Percentiles rank a stretch among this genome's conserved stretches.
Evolutionary conservation across 2,113 vertebrate species (phyloP).

Genomic region (Trachemys scripta): DNA sequence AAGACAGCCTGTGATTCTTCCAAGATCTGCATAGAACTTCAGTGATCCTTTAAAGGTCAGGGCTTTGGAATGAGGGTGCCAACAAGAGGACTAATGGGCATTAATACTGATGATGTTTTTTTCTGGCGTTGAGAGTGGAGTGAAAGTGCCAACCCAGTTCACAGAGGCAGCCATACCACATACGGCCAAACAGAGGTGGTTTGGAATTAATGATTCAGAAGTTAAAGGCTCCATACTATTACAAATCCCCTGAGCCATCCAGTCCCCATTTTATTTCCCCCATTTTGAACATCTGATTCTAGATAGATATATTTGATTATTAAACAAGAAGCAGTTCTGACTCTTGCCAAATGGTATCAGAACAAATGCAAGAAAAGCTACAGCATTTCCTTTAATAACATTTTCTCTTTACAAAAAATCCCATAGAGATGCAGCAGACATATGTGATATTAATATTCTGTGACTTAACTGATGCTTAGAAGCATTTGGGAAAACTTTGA

Average conservation of each 20-base stretch:
- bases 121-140: background rate
- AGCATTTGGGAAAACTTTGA: conserved; percentile 75
- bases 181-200: background rate
- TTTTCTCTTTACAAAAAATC: conserved; percentile 56
- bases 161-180: background rate
- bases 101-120: background rate
- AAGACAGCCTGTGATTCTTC: background rate
- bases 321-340: conserved; percentile 21
- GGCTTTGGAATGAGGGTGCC: background rate
- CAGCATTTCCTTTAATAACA: conserved; percentile 61
- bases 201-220: conserved; percentile 7
- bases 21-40: background rate
- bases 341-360: conserved; percentile 23
- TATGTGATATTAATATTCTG: conserved; percentile 67
- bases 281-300: background rate
- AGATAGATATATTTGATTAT: conserved; percentile 24
- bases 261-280: background rate
- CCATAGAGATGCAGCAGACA: conserved; percentile 56
- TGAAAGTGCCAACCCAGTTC: conserved; percentile 13
- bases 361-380: conserved; percentile 66
- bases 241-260: background rate
- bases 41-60: background rate
- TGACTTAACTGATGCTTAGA: conserved; percentile 72
- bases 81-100: background rate
- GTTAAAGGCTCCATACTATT: conserved; percentile 3